These are phyloP conservation scores for Cuculus canorus DNA, from an alignment of 2,797 vertebrate genomes.

Conservation along the genomic window DNA sequence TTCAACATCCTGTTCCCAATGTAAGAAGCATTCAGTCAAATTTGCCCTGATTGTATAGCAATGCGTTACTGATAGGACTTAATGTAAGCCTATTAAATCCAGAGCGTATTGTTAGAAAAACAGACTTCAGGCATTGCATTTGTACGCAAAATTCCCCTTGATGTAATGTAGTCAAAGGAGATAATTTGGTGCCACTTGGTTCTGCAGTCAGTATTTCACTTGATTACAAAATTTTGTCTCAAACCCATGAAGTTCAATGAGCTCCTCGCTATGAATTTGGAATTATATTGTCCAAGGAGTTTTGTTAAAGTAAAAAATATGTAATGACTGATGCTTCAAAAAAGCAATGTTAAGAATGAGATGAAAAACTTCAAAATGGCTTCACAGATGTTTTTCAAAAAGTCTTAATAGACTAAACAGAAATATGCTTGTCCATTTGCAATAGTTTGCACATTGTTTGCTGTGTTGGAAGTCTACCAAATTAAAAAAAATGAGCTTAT, in stretches of 20 bases:
- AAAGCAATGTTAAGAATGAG: background rate
- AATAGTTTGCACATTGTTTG: background rate
- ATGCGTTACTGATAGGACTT: background rate
- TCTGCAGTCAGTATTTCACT: background rate
- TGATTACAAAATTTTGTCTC: background rate
- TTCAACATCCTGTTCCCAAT: background rate
- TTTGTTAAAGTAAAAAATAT: background rate
- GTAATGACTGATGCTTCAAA: background rate
- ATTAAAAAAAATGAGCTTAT: background rate
- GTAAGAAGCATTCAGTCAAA: background rate
- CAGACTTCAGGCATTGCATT: background rate
- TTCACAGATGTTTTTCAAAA: background rate
- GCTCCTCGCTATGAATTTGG: background rate
- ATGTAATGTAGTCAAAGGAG: background rate
- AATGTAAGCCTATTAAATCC: background rate
- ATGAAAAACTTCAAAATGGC: background rate
- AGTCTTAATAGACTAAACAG: background rate
- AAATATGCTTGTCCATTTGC: background rate
- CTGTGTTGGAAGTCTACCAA: background rate
- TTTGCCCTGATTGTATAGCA: background rate
- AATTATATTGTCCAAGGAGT: background rate
- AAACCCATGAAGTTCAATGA: background rate
- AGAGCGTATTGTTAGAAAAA: background rate
- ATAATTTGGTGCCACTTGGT: background rate
- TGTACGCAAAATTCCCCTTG: background rate